phyloP scores from a whole-genome alignment of 2,113 vertebrate species.

The western clawed frog (Xenopus tropicalis) region DNA sequence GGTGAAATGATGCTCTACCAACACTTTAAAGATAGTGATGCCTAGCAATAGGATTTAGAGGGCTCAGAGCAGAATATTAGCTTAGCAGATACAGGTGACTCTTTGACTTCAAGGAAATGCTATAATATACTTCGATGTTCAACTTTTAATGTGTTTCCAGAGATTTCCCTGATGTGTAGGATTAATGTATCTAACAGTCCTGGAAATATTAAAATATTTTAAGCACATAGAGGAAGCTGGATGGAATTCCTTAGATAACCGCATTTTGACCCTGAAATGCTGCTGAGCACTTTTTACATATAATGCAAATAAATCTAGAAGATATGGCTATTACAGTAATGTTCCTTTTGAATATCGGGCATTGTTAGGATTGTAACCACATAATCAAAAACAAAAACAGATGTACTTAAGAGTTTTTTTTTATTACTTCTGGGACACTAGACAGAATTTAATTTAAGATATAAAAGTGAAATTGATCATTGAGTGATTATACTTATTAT shows the following conservation, averaged over 20 bases:
- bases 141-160: conserved; percentile 34
- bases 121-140: conserved; percentile 41
- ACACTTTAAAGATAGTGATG: conserved; percentile 26
- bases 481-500: no score
- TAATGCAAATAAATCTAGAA: background rate
- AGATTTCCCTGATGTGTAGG: conserved; percentile 34
- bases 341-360: background rate
- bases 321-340: background rate
- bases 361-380: no score
- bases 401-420: no score
- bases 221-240: conserved; percentile 14
- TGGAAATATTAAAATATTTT: conserved; percentile 32
- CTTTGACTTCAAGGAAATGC: conserved; percentile 33
- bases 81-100: conserved; percentile 34
- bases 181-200: conserved; percentile 37
- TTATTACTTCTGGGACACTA: no score
- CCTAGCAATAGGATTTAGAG: conserved; percentile 22
- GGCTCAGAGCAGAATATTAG: conserved; percentile 28
- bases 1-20: conserved; percentile 5
- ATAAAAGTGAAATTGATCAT: no score
- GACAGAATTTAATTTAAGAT: no score
- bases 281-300: conserved; percentile 3
- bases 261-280: conserved; percentile 21
- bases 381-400: no score
- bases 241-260: conserved; percentile 11